A percentile compares a stretch with the other conserved stretches of the same genome.
Conservation (phyloP, 2,113 vertebrate genomes). For the Peromyscus leucopus region DNA sequence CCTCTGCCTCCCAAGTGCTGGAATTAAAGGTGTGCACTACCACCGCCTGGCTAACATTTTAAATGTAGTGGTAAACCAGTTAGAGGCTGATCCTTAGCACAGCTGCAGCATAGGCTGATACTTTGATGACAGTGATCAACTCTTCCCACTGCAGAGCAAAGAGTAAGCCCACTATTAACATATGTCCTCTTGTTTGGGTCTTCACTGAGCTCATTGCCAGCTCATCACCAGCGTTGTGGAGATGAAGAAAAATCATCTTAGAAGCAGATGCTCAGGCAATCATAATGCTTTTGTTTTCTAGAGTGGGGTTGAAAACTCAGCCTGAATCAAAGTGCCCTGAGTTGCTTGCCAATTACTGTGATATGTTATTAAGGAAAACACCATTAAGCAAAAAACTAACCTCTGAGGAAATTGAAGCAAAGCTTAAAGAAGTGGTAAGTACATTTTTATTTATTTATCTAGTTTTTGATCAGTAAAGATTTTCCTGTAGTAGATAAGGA, state of each 20-base stretch:
- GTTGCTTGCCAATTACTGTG: constrained; percentile 99
- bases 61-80: not conserved
- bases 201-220: not conserved
- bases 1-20: not conserved
- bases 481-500: not conserved
- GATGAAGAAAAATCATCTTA: not conserved
- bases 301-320: constrained; percentile 98
- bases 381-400: constrained; percentile 99
- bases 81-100: not conserved
- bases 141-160: not conserved
- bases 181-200: not conserved
- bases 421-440: constrained; percentile 98
- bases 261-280: no score
- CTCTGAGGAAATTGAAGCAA: constrained; percentile 99
- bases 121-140: not conserved
- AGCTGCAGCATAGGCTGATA: not conserved
- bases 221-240: not conserved
- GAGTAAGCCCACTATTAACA: not conserved
- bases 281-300: constrained; percentile 83
- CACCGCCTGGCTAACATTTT: not conserved
- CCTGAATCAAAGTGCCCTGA: constrained; percentile 99
- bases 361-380: constrained; percentile 99
- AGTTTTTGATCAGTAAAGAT: not conserved
- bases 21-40: not conserved
- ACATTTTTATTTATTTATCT: not conserved